Evolutionary conservation across 2,113 vertebrate genomes (phyloP).

Genomic region (Thomomys bottae): DNA sequence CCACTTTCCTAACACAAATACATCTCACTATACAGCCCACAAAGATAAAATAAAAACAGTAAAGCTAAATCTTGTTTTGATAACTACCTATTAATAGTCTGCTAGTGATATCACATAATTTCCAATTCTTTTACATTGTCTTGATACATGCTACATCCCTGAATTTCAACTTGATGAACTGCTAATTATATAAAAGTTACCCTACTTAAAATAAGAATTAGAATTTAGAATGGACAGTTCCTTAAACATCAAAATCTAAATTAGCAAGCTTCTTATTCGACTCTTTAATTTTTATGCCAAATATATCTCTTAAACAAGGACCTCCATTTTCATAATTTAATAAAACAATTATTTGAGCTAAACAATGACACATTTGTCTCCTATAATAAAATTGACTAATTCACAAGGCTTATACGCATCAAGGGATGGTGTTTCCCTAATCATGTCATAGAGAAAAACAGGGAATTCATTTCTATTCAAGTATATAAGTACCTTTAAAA

Average conservation of each 20-base stretch:
- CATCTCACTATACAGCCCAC: background rate
- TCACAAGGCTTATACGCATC: background rate
- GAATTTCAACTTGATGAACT: conserved; percentile 10
- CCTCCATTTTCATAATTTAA: conserved; percentile 51
- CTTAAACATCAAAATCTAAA: conserved; percentile 19
- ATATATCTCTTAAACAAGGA: background rate
- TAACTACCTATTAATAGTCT: conserved; percentile 10
- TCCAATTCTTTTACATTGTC: background rate
- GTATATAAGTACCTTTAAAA: conserved; percentile 28
- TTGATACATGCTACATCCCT: background rate
- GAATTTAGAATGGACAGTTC: conserved; percentile 33
- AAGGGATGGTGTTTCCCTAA: conserved; percentile 11
- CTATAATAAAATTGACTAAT: background rate
- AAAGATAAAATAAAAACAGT: conserved; percentile 41
- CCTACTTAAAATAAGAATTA: conserved; percentile 46
- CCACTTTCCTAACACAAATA: conserved; percentile 35
- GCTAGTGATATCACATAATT: conserved; percentile 16
- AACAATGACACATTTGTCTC: background rate
- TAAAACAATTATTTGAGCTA: conserved; percentile 25
- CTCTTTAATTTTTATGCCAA: conserved; percentile 28
- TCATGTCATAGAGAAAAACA: background rate
- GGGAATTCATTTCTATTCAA: background rate
- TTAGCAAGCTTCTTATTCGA: conserved; percentile 28
- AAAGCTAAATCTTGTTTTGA: conserved; percentile 29
- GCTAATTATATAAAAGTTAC: conserved; percentile 1